Base-by-base conservation (phyloP, 2,888 invertebrate species). In the Patella caerulea region DNA sequence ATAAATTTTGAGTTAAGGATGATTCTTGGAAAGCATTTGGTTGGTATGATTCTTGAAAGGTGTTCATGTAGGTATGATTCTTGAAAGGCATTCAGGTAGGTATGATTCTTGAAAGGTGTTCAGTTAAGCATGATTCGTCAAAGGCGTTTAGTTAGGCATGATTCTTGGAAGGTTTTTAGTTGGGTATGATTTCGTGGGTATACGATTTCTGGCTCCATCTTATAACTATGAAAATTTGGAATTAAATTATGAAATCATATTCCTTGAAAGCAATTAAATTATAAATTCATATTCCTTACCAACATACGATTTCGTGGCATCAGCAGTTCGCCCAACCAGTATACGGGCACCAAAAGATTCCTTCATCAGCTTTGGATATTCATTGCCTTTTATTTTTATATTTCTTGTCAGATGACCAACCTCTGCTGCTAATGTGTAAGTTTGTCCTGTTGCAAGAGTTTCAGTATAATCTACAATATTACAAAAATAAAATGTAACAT, bases 401-500 rank as follows among this genome's bases (percentile, higher is more conserved):
- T 91, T 91, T 4, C 88, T 80, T 0, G 89, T 86, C 69, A 91
- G 82, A 24, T 90, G 84, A 14, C 90, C 91, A n/a, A 91, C 91
- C 52, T 88, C 88, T 3, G 90, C 89, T 11, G 84, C 83, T 74
- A 90, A 75, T 12, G 77, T 80, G 59, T 85, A 82, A 7, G 75
- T 74, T 56, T 82, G 55, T 0, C 85, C 86, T 71, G 78, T 79
- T 7, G 78, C 72, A 19, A 88, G 76, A 1, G 79, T 82, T 76
- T 87, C 86, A 15, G 56, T 65, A 71, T 82, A 80, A 29, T 74
- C 86, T 86, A 79, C 2, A 78, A 79, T 29, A 14, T 45, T 45
- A 45, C 9, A 45, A 45, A 45, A 45, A 9, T 53, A 70, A 14
- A 34, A 54, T 15, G 65, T 15, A 78, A n/a, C 14, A 56, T 3